Evolutionary conservation across 2,888 invertebrate species (phyloP).

Genomic region (Rhamphomyia laevipes): DNA sequence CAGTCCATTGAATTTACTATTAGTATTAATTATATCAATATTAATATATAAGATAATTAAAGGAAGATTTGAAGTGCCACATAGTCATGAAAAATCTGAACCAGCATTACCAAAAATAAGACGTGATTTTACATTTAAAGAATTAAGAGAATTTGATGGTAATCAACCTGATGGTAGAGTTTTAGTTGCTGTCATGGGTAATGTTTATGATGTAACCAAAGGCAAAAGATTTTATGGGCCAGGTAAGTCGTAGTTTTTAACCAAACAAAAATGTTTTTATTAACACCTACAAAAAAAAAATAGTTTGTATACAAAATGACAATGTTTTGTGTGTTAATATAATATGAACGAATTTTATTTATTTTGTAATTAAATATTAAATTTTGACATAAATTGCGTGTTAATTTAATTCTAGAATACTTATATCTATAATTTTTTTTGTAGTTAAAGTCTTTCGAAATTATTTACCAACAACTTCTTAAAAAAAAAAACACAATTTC

Average conservation of each 20-base stretch:
- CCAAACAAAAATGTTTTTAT: neutral
- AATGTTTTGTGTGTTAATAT: too few species aligned
- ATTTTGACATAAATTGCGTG: too few species aligned
- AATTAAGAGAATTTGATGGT: constrained; percentile 79
- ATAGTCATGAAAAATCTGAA: constrained; percentile 30
- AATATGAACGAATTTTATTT: too few species aligned
- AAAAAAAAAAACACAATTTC: too few species aligned
- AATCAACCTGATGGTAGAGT: constrained; percentile 76
- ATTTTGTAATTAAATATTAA: too few species aligned
- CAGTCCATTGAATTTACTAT: constrained; percentile 58
- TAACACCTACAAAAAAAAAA: too few species aligned
- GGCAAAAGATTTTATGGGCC: constrained; percentile 89
- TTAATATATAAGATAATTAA: constrained; percentile 65
- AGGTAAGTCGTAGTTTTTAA: constrained; percentile 44
- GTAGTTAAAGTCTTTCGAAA: too few species aligned
- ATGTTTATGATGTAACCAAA: constrained; percentile 87
- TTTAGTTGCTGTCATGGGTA: constrained; percentile 86
- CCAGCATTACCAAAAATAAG: constrained; percentile 69
- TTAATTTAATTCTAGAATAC: too few species aligned
- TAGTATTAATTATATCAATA: constrained; percentile 56
- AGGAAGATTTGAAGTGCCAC: constrained; percentile 39
- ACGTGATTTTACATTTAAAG: constrained; percentile 79
- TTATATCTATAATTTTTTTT: too few species aligned
- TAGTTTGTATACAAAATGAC: too few species aligned
- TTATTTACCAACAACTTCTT: too few species aligned